These are phyloP conservation scores for Chascanopsetta lugubris DNA, from an alignment of 2,113 vertebrate species.

Conservation along the genomic window DNA sequence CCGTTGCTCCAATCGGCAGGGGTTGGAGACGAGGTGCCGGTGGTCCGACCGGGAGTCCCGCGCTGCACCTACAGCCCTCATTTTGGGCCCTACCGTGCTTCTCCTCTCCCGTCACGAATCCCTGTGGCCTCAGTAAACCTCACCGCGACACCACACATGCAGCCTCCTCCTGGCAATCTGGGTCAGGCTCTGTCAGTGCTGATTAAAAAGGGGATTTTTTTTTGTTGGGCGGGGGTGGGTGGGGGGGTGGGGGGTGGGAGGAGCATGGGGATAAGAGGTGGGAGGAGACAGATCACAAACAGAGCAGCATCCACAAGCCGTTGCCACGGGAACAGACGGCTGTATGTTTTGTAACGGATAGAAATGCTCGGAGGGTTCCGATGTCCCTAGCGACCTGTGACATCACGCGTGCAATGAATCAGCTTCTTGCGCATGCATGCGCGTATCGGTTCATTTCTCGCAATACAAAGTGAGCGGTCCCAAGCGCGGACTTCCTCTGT, in stretches of 20 bases:
- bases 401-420: no score
- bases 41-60: constrained; percentile 1
- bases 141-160: constrained; percentile 29
- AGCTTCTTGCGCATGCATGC: no score
- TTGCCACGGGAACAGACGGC: constrained; percentile 57
- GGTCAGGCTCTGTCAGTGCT: constrained; percentile 76
- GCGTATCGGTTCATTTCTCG: constrained; percentile 5
- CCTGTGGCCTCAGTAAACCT: constrained; percentile 52
- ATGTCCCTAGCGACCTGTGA: no score
- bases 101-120: constrained; percentile 35
- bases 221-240: no score
- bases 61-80: constrained; percentile 7
- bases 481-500: constrained; percentile 56
- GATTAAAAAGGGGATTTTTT: constrained; percentile 80
- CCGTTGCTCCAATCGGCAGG: no score
- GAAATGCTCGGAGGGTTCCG: no score
- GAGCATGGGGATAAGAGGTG: constrained; percentile 61
- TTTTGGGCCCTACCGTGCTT: constrained; percentile 20
- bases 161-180: constrained; percentile 67
- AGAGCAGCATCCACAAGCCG: constrained; percentile 51
- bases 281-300: constrained; percentile 66
- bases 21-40: background rate
- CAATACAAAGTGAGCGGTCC: constrained; percentile 32
- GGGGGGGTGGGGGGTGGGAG: no score
- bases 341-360: constrained; percentile 39